Evolutionary conservation across 2,797 vertebrate species (phyloP), one percentile per base, ranked within the genome.

Genomic region (Hydrophis major): DNA sequence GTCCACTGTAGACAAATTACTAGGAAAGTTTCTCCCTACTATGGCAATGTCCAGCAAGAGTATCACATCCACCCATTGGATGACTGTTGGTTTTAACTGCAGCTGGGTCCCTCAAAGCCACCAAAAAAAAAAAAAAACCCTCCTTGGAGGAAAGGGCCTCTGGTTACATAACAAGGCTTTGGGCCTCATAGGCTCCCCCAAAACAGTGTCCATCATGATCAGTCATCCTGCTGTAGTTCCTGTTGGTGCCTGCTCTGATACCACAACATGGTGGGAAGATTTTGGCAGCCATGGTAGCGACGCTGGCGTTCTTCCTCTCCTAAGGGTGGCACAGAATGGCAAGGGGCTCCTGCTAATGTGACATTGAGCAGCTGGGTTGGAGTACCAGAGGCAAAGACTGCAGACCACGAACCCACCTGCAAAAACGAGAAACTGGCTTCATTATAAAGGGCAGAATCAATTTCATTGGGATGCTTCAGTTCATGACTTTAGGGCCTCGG

Each of bases 271-370:
- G 98, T 98, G 0, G 98, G 98, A 42, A 98, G 97, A 94, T 98
- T 98, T 96, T 98, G 98, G 95, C 98, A 98, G 95, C 98, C 98
- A 95, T 98, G 98, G 96, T 98, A 98, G 95, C 98, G 97, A 42
- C 97, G 96, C 27, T 96, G 97, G 96, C 98, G 96, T 94, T 98
- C 98, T 0, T 96, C 96, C 2, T 98, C 97, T 0, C 98, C 98
- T 93, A 98, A 97, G 5, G 98, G 97, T 0, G 98, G 98, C 0
- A 97, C 98, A 91, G 96, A 96, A 11, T 98, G 98, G 94, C 98
- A 98, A 2, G 98, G 98, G 2, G 98, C 98, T 0, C 98, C 98
- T 0, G 98, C 97, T 95, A 98, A 83, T 0, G 98, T 98, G 93
- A 98, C 98, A 13, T 98, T 98, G 47, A 98, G 91, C 13, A 98